Base-by-base conservation (phyloP, 2,113 vertebrate species). In the Nothocercus julius region DNA sequence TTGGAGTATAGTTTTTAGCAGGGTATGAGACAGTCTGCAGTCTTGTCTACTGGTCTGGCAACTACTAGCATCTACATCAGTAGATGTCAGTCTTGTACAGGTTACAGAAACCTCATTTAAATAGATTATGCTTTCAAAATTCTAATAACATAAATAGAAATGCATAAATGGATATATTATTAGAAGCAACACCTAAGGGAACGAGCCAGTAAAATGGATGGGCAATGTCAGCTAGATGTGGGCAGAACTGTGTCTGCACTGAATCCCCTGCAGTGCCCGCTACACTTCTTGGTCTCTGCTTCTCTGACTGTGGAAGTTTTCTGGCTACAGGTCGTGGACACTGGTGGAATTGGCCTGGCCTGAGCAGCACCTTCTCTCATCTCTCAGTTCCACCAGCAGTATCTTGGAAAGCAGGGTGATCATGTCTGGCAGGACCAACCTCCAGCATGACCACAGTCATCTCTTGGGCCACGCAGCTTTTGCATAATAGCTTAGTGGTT, bases 181-280 rank as follows among this genome's bases (percentile, higher is more conserved):
- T 63, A n/a, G 51, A 54, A 84, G 20, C 9, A 27, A 5, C 10
- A 14, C 19, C 9, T 62, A 25, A 11, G 38, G 19, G 24, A n/a
- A 25, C 2, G 2, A 28, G 21, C 15, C 6, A 10, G 4, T 17
- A 36, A 13, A 45, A 44, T 3, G 9, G 0, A 0, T 38, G 14
- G 19, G 49, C n/a, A 19, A 17, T 7, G 49, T 44, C 7, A 4
- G 11, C 27, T 45, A n/a, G 13, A 7, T 34, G 30, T 18, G 36
- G 40, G 18, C 49, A 40, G 34, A 75, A 20, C 19, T 0, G 42
- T 36, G 8, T 30, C 42, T 42, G 4, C 1, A 0, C 9, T 58
- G 54, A 32, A 58, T 56, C 34, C 22, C 0, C 4, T 51, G 4
- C 4, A 2, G 44, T 28, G 47, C 13, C n/a, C 15, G 13, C 21